These are phyloP conservation scores for Enteromius fasciolatus DNA, from an alignment of 2,797 vertebrate genomes.

Conservation along the genomic window DNA sequence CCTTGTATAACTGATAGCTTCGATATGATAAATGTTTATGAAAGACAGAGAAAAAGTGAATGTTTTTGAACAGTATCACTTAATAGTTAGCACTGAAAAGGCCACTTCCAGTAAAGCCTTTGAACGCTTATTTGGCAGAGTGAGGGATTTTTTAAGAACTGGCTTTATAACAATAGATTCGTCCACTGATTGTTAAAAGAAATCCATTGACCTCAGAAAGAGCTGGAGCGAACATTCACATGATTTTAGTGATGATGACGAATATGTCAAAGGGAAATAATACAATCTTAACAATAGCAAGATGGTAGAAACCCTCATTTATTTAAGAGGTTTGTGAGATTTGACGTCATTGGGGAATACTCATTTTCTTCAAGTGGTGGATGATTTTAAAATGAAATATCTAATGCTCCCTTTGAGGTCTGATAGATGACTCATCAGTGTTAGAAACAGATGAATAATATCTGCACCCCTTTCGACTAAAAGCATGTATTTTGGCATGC, in stretches of 20 bases:
- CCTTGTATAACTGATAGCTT: conserved; percentile 15
- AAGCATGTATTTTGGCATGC: conserved; percentile 37
- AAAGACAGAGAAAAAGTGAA: background rate
- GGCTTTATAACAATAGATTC: conserved; percentile 29
- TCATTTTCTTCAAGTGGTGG: conserved; percentile 30
- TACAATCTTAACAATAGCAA: conserved; percentile 37
- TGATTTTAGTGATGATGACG: conserved; percentile 15
- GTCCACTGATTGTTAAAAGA: conserved; percentile 32
- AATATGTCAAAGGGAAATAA: conserved; percentile 22
- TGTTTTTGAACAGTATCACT: conserved; percentile 13
- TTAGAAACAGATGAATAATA: conserved; percentile 38
- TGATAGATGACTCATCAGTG: conserved; percentile 35
- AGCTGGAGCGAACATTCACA: conserved; percentile 24
- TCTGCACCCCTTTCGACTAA: conserved; percentile 20
- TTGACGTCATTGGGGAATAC: conserved; percentile 4
- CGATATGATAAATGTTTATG: conserved; percentile 13
- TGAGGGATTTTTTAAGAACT: conserved; percentile 3
- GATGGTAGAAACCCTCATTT: conserved; percentile 22
- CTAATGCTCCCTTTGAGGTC: conserved; percentile 23
- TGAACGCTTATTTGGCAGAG: conserved; percentile 30
- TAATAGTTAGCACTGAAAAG: conserved; percentile 25
- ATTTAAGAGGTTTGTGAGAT: conserved; percentile 29
- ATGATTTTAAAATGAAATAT: conserved; percentile 27
- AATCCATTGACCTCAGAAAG: conserved; percentile 33
- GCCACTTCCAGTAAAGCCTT: conserved; percentile 50